Evolutionary conservation across 2,888 invertebrate genomes (phyloP), one percentile per base, ranked within the genome.

Genomic region (Poecilus cupreus): DNA sequence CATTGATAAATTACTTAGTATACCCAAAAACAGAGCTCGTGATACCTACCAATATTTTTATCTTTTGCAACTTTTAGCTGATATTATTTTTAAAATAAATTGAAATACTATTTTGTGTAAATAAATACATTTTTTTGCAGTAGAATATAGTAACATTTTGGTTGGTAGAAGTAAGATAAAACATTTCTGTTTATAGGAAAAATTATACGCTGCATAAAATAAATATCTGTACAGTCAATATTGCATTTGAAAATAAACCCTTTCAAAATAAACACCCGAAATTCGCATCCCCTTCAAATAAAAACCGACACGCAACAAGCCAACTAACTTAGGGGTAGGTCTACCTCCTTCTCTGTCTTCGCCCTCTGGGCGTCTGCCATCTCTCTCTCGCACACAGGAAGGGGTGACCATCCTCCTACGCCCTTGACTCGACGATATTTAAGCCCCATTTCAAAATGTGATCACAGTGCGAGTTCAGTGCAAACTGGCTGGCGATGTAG

Each of bases 371-470:
- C 2, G 1, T 1, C 8, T 32, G 32, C 32, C 8, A 32, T 60
- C 26, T 24, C 13, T 60, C 26, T 60, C n/a, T 60, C 11, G 60
- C 60, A 10, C 60, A 60, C 60, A 60, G 60, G 60, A 60, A 60
- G 60, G 60, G 60, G 60, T 22, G 11, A 24, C 26, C 6, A 24
- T 11, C 60, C 60, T n/a, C 60, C 60, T 60, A 60, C 60, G 26
- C 60, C 60, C 60, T 60, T 60, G 60, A 60, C 60, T 60, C 13
- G n/a, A 11, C 24, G 26, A 6, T 32, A 32, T 32, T 32, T 32
- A 32, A 32, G 8, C 32, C 32, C 8, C 32, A 3, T 32, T 6
- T 32, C 32, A 32, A 6, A 8, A 6, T 32, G 2, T 6, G 32
- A 32, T 32, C 32, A 32, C 32, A 32, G 32, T 32, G 32, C 8